A percentile compares a stretch with the other conserved stretches of the same genome.
Conservation (phyloP, 2,113 vertebrate genomes). For the Lepus timidus region DNA sequence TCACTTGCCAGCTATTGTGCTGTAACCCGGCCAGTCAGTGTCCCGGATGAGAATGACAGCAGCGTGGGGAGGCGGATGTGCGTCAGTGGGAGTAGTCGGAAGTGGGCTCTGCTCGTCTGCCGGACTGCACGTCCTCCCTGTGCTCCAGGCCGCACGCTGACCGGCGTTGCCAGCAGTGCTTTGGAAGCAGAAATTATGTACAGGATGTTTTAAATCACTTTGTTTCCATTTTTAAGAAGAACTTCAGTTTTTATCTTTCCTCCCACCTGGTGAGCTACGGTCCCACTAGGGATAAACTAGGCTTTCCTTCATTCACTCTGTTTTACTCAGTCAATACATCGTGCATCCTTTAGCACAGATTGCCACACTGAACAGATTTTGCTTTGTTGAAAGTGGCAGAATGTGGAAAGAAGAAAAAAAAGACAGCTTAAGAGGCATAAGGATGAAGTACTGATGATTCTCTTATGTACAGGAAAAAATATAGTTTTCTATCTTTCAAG, state of each 20-base stretch:
- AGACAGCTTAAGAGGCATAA: constrained; percentile 54
- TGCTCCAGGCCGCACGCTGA: neutral
- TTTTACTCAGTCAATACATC: constrained; percentile 18
- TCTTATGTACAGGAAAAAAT: constrained; percentile 67
- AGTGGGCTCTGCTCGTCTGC: neutral
- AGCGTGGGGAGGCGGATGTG: no score
- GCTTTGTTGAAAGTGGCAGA: constrained; percentile 55
- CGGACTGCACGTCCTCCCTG: neutral
- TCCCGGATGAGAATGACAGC: constrained; percentile 63
- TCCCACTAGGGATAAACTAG: neutral
- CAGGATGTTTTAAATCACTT: constrained; percentile 65
- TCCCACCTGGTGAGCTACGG: neutral
- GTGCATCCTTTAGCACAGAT: constrained; percentile 38
- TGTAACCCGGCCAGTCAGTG: constrained; percentile 73
- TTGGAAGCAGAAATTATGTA: constrained; percentile 70
- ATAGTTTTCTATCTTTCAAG: constrained; percentile 74
- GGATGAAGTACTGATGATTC: constrained; percentile 57
- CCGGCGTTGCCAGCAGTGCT: constrained; percentile 50
- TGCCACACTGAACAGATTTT: constrained; percentile 45
- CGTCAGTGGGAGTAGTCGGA: neutral
- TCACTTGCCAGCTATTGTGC: constrained; percentile 43
- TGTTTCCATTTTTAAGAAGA: constrained; percentile 57
- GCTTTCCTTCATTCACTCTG: constrained; percentile 43
- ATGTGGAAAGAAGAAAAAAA: constrained; percentile 49
- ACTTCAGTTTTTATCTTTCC: neutral